Evolutionary conservation across 2,888 invertebrate species (phyloP).

Genomic region (Salticus scenicus): DNA sequence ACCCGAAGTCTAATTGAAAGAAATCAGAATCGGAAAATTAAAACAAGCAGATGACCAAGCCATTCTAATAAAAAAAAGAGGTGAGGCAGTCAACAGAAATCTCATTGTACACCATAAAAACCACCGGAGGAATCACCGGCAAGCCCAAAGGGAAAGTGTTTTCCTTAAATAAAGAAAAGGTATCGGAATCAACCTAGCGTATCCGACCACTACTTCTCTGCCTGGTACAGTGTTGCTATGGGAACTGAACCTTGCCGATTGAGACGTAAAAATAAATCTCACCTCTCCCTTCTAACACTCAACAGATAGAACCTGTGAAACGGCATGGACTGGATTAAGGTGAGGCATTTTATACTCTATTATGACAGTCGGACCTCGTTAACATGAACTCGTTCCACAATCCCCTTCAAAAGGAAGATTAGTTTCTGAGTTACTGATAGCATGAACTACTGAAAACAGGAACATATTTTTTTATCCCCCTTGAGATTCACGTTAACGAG

Average conservation of each 20-base stretch:
- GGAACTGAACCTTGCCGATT: conserved; percentile 42
- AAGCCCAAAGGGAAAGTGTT: conserved; percentile 44
- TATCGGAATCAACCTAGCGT: not conserved
- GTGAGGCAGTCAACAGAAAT: not conserved
- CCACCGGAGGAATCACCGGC: conserved; percentile 22
- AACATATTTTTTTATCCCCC: no score
- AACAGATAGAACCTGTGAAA: not conserved
- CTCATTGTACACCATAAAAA: not conserved
- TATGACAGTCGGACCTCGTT: no score
- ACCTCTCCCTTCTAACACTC: no score
- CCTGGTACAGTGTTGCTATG: not conserved
- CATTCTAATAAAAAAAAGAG: not conserved
- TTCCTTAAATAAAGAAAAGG: not conserved
- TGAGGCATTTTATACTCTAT: not conserved
- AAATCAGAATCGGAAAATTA: not conserved
- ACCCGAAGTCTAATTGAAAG: not conserved
- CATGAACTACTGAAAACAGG: no score
- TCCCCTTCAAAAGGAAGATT: no score
- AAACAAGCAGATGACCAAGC: not conserved
- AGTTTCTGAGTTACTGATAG: no score
- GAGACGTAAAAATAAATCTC: conserved; percentile 15
- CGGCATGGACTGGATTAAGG: not conserved
- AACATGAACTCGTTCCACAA: no score
- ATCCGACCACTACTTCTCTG: not conserved
- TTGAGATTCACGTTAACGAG: no score